These are phyloP conservation scores for Sacculina carcini DNA, from an alignment of 2,888 invertebrate species.

Conservation along the genomic window DNA sequence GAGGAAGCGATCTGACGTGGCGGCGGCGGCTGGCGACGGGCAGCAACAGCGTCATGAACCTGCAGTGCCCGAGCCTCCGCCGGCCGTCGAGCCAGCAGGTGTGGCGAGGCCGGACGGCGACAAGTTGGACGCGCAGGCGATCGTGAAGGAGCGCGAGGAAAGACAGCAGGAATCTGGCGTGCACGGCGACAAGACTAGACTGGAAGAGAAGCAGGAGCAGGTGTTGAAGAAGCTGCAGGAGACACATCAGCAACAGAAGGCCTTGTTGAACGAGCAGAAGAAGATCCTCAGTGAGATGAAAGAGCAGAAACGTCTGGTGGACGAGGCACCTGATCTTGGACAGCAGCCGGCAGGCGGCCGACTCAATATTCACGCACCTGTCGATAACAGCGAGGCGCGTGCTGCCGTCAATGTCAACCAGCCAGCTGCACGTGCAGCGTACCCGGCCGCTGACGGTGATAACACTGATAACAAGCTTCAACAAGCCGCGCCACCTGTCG, in stretches of 20 bases:
- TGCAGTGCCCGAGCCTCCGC: neutral
- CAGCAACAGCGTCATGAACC: slow-evolving; percentile 1
- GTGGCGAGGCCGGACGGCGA: neutral
- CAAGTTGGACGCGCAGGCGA: slow-evolving; percentile 10
- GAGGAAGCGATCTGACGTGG: neutral
- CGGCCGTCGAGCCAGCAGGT: neutral
- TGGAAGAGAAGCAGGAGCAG: slow-evolving; percentile 10
- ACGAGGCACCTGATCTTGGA: neutral
- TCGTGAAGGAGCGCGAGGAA: slow-evolving; percentile 11
- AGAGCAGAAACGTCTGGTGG: slow-evolving; percentile 5
- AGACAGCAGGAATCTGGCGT: neutral
- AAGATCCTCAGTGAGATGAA: slow-evolving; percentile 12
- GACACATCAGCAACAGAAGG: slow-evolving; percentile 12
- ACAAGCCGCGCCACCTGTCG: neutral
- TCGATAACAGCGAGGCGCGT: no score
- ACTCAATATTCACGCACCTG: no score
- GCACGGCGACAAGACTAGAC: neutral
- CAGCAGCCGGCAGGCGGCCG: neutral
- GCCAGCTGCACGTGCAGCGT: no score
- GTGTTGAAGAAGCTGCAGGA: slow-evolving; percentile 12
- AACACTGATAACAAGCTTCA: no score
- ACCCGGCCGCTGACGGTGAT: no score
- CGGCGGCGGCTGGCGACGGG: neutral
- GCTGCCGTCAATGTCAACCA: no score
- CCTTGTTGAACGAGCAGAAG: slow-evolving; percentile 12